These are phyloP conservation scores for Macaria liturata DNA, from an alignment of 2,888 invertebrate genomes.

Conservation along the genomic window DNA sequence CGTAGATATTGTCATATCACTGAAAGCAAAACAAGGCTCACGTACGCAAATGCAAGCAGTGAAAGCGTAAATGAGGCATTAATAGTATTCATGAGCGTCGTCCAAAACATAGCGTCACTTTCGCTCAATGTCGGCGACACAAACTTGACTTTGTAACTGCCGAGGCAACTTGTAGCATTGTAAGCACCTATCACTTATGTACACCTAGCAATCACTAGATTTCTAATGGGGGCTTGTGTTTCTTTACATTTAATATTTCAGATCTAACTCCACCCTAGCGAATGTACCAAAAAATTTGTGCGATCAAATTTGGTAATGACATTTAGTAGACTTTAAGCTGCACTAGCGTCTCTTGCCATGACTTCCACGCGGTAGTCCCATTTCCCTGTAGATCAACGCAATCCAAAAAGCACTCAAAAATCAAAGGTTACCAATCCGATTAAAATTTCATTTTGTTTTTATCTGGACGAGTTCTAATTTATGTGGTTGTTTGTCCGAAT, in stretches of 20 bases:
- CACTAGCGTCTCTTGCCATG: no score
- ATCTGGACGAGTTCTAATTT: conserved; percentile 14
- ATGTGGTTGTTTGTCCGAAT: conserved; percentile 34
- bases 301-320: no score
- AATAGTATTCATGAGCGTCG: conserved; percentile 62
- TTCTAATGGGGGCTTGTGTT: no score
- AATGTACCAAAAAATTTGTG: no score
- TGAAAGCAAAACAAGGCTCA: conserved; percentile 22
- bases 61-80: conserved; percentile 73
- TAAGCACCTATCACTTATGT: background rate
- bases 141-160: conserved; percentile 50
- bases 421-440: conserved; percentile 20
- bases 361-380: no score
- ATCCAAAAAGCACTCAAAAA: background rate
- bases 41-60: conserved; percentile 31
- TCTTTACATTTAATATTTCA: no score
- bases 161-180: conserved; percentile 26
- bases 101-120: conserved; percentile 68
- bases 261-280: no score
- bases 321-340: no score
- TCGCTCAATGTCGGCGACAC: conserved; percentile 58
- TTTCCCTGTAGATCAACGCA: no score
- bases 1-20: conserved; percentile 4
- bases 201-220: conserved; percentile 1
- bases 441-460: conserved; percentile 13